Evolutionary conservation across 2,888 invertebrate genomes (phyloP).

Genomic region (Leptopterna dolabrata): DNA sequence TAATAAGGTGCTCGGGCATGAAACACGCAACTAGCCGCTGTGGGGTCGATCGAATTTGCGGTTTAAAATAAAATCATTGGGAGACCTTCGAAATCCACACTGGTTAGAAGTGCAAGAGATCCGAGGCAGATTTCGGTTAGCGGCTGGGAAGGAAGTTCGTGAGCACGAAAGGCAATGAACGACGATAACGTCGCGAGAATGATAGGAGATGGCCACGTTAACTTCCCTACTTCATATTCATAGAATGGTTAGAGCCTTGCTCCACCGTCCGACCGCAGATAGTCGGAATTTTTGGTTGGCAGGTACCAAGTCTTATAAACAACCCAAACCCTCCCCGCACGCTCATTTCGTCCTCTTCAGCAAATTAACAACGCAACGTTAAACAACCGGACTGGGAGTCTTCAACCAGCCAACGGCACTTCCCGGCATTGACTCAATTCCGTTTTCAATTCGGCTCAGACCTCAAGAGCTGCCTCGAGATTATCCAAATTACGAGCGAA

Average conservation of each 20-base stretch:
- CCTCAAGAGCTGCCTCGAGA: not conserved
- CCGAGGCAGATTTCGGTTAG: not conserved
- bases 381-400: not conserved
- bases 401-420: not conserved
- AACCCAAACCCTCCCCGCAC: not conserved
- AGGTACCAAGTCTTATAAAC: constrained; percentile 4
- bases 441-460: not conserved
- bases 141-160: constrained; percentile 25
- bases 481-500: not conserved
- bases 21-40: too few species aligned
- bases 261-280: not conserved
- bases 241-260: constrained; percentile 19
- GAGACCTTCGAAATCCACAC: too few species aligned
- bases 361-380: constrained; percentile 17
- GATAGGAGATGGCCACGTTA: constrained; percentile 35
- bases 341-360: not conserved
- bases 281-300: not conserved
- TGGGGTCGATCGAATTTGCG: too few species aligned
- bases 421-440: not conserved
- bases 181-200: constrained; percentile 22
- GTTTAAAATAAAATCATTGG: too few species aligned
- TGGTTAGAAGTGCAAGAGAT: too few species aligned
- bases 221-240: constrained; percentile 30
- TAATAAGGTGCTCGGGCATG: too few species aligned
- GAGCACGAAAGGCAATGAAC: constrained; percentile 18